Base-by-base conservation (phyloP, 2,113 vertebrate genomes). In the Rostratula benghalensis region DNA sequence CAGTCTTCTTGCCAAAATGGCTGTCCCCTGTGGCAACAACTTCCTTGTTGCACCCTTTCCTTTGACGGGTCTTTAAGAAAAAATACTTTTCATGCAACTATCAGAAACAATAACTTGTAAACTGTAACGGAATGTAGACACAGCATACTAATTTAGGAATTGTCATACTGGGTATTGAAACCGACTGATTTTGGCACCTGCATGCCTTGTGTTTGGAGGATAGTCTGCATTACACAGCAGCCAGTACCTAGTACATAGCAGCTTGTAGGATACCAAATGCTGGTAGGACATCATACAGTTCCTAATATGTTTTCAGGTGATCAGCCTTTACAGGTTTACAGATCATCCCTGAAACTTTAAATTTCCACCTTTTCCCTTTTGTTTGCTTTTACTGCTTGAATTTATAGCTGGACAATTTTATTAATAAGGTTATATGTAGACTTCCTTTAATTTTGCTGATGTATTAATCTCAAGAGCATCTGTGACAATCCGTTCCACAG, bases 1-100 rank as follows among this genome's bases (percentile, higher is more conserved):
- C 1, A 2, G 2, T 57, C 3, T 60, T 89, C 45, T 67, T 67
- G 22, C 10, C 9, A 1, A 1, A 0, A 46, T 6, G 4, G 5
- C 9, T 8, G 6, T 14, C 37, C 39, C 39, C 39, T 39, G 39
- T 39, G 39, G 39, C 39, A 39, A 39, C 39, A 39, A 39, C 68
- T 93, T 85, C 24, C 13, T 71, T 73, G 18, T 87, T 70, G 43
- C 4, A 60, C 6, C 10, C 3, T 71, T 82, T 79, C 43, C 45
- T 23, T 51, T 79, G 16, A 54, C 13, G 77, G 15, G 10, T 7
- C 51, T 54, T 86, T 50, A 68, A 45, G 61, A 78, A 79, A 71
- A n/a, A 71, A 18, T 63, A 28, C 11, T 6, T 35, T 50, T 56
- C 69, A 27, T 60, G 45, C 25, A 89, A 33, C 15, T 50, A 27